phyloP scores from a whole-genome alignment of 2,888 invertebrate species.

The Plutella xylostella region DNA sequence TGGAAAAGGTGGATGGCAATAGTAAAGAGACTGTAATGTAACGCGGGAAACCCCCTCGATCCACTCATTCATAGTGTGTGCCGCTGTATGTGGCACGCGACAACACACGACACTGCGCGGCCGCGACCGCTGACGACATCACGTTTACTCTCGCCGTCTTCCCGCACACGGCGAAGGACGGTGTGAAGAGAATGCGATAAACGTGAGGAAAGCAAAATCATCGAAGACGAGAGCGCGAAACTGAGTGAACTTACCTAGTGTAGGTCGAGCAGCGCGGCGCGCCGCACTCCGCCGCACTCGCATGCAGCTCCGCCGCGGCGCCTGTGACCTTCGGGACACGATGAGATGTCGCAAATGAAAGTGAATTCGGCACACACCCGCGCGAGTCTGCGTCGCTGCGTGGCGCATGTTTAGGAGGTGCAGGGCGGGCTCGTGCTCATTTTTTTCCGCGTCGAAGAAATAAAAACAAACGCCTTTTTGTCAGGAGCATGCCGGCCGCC shows the following conservation, averaged over 20 bases:
- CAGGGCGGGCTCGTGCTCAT: conserved; percentile 66
- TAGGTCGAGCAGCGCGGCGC: conserved; percentile 55
- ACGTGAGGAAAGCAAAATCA: conserved; percentile 46
- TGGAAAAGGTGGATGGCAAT: conserved; percentile 29
- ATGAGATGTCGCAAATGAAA: conserved; percentile 69
- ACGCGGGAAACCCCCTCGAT: conserved; percentile 48
- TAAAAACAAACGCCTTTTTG: conserved; percentile 68
- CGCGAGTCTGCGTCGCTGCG: conserved; percentile 67
- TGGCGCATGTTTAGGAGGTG: conserved; percentile 70
- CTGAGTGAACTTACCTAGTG: conserved; percentile 58
- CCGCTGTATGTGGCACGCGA: no score
- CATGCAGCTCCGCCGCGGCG: conserved; percentile 45
- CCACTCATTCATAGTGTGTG: conserved; percentile 26
- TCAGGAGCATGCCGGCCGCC: conserved; percentile 40
- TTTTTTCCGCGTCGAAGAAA: conserved; percentile 65
- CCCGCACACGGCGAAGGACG: conserved; percentile 41
- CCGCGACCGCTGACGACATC: conserved; percentile 31
- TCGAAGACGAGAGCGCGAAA: conserved; percentile 48
- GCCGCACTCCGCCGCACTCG: conserved; percentile 48
- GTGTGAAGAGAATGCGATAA: conserved; percentile 52
- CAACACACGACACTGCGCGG: conserved; percentile 28
- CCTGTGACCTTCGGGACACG: conserved; percentile 67
- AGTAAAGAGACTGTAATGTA: conserved; percentile 50
- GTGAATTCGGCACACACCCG: conserved; percentile 67
- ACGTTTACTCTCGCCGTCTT: conserved; percentile 48